phyloP scores from a whole-genome alignment of 2,888 invertebrate genomes.

The Sesia apiformis region DNA sequence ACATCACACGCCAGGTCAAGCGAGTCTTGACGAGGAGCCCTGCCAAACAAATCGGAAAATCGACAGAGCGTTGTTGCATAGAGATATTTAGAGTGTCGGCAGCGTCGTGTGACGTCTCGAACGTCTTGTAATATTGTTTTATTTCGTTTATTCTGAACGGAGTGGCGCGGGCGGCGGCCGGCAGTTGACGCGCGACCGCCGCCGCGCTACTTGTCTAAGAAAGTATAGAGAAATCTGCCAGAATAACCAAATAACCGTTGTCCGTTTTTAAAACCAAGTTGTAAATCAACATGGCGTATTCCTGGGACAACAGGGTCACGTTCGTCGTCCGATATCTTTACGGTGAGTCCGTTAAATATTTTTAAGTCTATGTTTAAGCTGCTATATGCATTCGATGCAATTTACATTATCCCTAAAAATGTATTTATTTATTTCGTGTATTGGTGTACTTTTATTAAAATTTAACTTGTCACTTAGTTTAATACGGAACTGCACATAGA shows the following conservation, averaged over 20 bases:
- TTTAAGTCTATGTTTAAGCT: too few relatives aligned
- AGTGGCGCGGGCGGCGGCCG: conserved; percentile 40
- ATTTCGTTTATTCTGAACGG: conserved; percentile 26
- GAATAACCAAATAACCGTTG: not conserved
- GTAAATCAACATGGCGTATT: conserved; percentile 78
- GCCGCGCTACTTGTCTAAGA: conserved; percentile 24
- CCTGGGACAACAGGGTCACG: conserved; percentile 88
- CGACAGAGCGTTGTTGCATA: not conserved
- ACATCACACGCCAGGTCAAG: conserved; percentile 4
- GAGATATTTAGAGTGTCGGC: not conserved
- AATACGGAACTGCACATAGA: too few relatives aligned
- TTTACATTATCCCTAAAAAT: too few relatives aligned
- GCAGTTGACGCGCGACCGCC: conserved; percentile 37
- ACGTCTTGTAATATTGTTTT: conserved; percentile 11
- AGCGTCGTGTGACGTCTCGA: not conserved
- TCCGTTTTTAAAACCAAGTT: not conserved
- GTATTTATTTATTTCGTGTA: too few relatives aligned
- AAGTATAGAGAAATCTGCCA: too few relatives aligned
- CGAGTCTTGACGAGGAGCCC: conserved; percentile 6
- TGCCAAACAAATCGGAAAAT: conserved; percentile 9
- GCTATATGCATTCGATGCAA: too few relatives aligned
- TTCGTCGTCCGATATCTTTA: conserved; percentile 88
- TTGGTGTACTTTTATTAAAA: too few relatives aligned
- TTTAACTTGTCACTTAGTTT: too few relatives aligned
- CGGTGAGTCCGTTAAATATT: conserved; percentile 72